These are phyloP conservation scores for Dunckerocampus dactyliophorus DNA, from an alignment of 2,113 vertebrate species.

Conservation along the genomic window DNA sequence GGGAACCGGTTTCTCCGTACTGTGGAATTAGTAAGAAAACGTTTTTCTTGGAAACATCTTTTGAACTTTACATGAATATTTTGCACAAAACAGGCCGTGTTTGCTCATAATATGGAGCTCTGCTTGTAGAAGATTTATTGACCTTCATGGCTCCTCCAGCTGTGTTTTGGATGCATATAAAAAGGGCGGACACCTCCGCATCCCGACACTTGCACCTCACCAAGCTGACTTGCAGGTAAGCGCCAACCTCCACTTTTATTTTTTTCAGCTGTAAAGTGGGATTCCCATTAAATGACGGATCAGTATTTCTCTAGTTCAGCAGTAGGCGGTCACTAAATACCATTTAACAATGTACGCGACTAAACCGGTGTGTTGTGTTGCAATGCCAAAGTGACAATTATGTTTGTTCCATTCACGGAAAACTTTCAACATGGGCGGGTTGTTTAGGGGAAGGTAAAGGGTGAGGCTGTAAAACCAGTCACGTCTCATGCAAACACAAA, in stretches of 20 bases:
- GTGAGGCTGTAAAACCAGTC: slow-evolving; percentile 48
- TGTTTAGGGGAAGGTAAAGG: slow-evolving; percentile 11
- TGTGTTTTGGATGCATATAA: slow-evolving; percentile 44
- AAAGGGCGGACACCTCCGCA: slow-evolving; percentile 16
- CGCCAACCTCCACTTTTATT: slow-evolving; percentile 3
- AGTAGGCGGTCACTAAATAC: no score
- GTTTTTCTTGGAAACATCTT: slow-evolving; percentile 33
- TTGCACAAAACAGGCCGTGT: slow-evolving; percentile 49
- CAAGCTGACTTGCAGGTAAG: slow-evolving; percentile 45
- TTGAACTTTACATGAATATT: slow-evolving; percentile 51
- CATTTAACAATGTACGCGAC: slow-evolving; percentile 10
- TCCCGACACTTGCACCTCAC: slow-evolving; percentile 15
- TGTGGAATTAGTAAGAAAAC: slow-evolving; percentile 14
- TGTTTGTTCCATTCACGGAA: slow-evolving; percentile 18
- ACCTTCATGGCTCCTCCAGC: slow-evolving; percentile 53
- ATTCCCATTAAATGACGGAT: neutral
- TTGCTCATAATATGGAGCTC: slow-evolving; percentile 41
- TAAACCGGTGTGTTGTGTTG: slow-evolving; percentile 27
- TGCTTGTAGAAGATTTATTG: slow-evolving; percentile 45
- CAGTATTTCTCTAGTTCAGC: neutral
- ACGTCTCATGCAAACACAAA: slow-evolving; percentile 11
- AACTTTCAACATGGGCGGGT: slow-evolving; percentile 33
- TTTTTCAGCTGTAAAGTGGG: no score
- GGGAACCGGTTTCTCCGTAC: slow-evolving; percentile 33
- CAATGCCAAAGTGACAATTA: slow-evolving; percentile 10